A percentile compares a stretch with the other conserved stretches of the same genome.
Evolutionary conservation across 2,797 vertebrate genomes (phyloP).

Genomic region (Gymnothorax javanicus): DNA sequence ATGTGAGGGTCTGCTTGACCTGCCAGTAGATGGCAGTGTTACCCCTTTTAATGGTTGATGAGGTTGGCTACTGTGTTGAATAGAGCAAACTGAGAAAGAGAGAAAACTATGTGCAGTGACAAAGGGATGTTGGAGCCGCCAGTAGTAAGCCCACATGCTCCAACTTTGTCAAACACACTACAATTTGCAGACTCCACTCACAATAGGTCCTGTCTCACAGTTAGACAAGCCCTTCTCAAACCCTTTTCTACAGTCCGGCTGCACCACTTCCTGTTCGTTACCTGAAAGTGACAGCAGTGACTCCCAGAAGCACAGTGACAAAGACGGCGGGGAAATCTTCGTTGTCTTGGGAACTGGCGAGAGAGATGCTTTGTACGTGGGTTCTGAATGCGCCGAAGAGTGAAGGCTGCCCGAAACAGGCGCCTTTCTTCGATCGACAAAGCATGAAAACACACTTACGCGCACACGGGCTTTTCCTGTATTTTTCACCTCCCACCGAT

Average conservation of each 20-base stretch:
- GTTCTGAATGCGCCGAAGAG: slow-evolving; percentile 28
- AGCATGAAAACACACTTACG: background rate
- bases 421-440: background rate
- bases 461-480: background rate
- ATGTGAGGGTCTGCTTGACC: slow-evolving; percentile 41
- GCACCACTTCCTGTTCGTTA: background rate
- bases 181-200: slow-evolving; percentile 62
- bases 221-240: slow-evolving; percentile 50
- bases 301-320: slow-evolving; percentile 23
- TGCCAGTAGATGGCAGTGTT: slow-evolving; percentile 81
- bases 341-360: slow-evolving; percentile 48
- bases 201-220: slow-evolving; percentile 48
- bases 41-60: slow-evolving; percentile 59
- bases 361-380: slow-evolving; percentile 39
- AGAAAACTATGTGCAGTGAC: slow-evolving; percentile 58
- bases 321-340: slow-evolving; percentile 42
- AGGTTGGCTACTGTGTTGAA: slow-evolving; percentile 60
- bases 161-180: background rate
- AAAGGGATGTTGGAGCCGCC: slow-evolving; percentile 53
- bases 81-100: slow-evolving; percentile 45
- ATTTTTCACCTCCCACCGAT: background rate
- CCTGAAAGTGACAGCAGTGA: slow-evolving; percentile 9
- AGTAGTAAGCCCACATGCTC: slow-evolving; percentile 45
- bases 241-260: background rate
- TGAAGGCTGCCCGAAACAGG: slow-evolving; percentile 17